A percentile compares a stretch with the other conserved stretches of the same genome.
Evolutionary conservation across 2,797 vertebrate genomes (phyloP).

Genomic region (Yasuhikotakia modesta): DNA sequence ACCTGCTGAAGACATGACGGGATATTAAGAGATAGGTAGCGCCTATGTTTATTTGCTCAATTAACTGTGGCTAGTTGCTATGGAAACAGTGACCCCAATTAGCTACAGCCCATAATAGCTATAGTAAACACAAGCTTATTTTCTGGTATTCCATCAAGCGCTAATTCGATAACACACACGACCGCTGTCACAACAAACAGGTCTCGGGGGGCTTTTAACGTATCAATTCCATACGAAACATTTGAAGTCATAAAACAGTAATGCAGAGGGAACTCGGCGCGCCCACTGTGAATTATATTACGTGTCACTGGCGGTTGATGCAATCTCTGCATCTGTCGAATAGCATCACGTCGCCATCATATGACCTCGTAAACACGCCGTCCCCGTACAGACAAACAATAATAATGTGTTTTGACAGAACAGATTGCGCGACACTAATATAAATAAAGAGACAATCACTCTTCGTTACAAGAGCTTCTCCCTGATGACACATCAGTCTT

Average conservation of each 20-base stretch:
- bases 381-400: not conserved
- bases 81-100: slow-evolving; percentile 36
- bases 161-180: slow-evolving; percentile 10
- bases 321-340: slow-evolving; percentile 31
- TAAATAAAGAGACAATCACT: slow-evolving; percentile 41
- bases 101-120: slow-evolving; percentile 8
- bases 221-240: slow-evolving; percentile 12
- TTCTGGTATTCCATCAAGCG: slow-evolving; percentile 5
- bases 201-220: not conserved
- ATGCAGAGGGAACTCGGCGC: slow-evolving; percentile 14
- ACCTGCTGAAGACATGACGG: slow-evolving; percentile 3
- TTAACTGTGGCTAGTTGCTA: slow-evolving; percentile 37
- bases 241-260: slow-evolving; percentile 24
- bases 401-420: slow-evolving; percentile 44
- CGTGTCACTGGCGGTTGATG: slow-evolving; percentile 34
- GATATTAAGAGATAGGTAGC: slow-evolving; percentile 22
- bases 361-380: slow-evolving; percentile 4
- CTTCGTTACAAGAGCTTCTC: slow-evolving; percentile 23
- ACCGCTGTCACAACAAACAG: not conserved
- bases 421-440: slow-evolving; percentile 45
- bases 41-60: slow-evolving; percentile 50
- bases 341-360: slow-evolving; percentile 18
- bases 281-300: slow-evolving; percentile 17
- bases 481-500: slow-evolving; percentile 22
- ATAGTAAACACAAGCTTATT: slow-evolving; percentile 24